Percentiles rank a stretch among this genome's conserved stretches.
phyloP scores from a whole-genome alignment of 2,888 invertebrate species.

The Notodonta ziczac region DNA sequence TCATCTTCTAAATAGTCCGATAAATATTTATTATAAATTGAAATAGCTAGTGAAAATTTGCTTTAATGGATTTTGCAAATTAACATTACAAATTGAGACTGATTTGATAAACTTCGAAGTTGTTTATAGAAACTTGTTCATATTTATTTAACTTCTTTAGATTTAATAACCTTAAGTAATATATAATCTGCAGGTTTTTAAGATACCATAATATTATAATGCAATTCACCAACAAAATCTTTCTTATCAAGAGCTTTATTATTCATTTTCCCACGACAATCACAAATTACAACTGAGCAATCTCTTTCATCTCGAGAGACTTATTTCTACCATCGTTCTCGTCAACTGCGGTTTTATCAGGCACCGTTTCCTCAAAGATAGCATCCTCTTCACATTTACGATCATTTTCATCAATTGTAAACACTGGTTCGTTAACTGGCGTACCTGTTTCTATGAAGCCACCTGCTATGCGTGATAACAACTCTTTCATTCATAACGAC shows the following conservation, averaged over 20 bases:
- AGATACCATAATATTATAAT: neutral
- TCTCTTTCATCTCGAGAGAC: neutral
- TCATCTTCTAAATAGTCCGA: neutral
- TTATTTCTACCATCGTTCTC: constrained; percentile 1
- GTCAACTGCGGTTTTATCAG: constrained; percentile 14
- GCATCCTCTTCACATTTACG: constrained; percentile 23
- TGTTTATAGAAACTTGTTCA: too few species aligned
- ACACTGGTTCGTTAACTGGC: constrained; percentile 40
- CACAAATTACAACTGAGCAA: constrained; percentile 6
- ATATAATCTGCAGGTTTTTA: too few species aligned
- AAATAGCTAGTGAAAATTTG: too few species aligned
- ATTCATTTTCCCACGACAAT: constrained; percentile 6
- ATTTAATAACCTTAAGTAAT: too few species aligned
- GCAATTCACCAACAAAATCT: neutral
- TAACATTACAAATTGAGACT: too few species aligned
- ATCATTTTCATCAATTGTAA: constrained; percentile 36
- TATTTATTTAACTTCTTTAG: too few species aligned
- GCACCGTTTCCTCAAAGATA: constrained; percentile 31
- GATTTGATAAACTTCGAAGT: too few species aligned
- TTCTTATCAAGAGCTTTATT: constrained; percentile 1
- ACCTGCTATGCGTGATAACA: constrained; percentile 70
- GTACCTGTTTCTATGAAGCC: constrained; percentile 57
- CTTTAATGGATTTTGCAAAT: too few species aligned
- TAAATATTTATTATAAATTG: constrained; percentile 12
- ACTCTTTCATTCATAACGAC: constrained; percentile 69